A percentile compares a stretch with the other conserved stretches of the same genome.
These are phyloP conservation scores for Cladopsammia gracilis DNA, from an alignment of 64 coral and sea anemone species.

Conservation along the genomic window DNA sequence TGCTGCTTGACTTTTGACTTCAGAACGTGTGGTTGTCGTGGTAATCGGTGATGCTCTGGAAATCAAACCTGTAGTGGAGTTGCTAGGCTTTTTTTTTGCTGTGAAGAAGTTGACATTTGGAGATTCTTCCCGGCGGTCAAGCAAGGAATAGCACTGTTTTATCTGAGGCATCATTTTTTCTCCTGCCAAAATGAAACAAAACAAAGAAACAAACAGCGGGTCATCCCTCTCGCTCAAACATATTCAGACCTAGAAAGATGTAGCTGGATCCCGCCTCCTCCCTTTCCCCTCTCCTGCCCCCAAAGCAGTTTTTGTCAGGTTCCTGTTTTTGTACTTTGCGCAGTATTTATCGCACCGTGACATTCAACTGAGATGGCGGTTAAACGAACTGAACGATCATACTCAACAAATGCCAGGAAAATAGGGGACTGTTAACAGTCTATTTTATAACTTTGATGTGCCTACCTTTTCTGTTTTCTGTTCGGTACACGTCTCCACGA, in stretches of 20 bases:
- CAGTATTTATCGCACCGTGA: too few relatives aligned
- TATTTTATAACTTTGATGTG: too few relatives aligned
- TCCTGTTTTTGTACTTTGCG: too few relatives aligned
- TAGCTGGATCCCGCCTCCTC: too few relatives aligned
- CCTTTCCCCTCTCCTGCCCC: too few relatives aligned
- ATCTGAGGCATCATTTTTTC: conserved; percentile 69
- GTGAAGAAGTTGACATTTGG: background rate
- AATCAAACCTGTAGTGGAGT: background rate
- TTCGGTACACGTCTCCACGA: background rate
- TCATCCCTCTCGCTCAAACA: too few relatives aligned
- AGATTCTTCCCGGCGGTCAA: conserved; percentile 6
- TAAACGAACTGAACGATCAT: too few relatives aligned
- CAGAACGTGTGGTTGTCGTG: background rate
- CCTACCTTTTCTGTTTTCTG: background rate
- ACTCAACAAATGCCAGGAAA: too few relatives aligned
- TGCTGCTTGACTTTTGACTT: background rate
- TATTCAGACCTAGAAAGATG: too few relatives aligned
- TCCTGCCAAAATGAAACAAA: conserved; percentile 23
- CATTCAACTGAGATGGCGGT: too few relatives aligned
- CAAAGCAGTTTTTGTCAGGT: too few relatives aligned
- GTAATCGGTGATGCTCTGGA: conserved; percentile 12
- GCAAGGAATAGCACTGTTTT: conserved; percentile 77
- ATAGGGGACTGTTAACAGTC: too few relatives aligned
- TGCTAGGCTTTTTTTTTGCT: conserved; percentile 5
- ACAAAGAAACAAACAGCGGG: background rate